Conservation (phyloP, 2,113 vertebrate genomes). For the Cichladusa arquata region DNA sequence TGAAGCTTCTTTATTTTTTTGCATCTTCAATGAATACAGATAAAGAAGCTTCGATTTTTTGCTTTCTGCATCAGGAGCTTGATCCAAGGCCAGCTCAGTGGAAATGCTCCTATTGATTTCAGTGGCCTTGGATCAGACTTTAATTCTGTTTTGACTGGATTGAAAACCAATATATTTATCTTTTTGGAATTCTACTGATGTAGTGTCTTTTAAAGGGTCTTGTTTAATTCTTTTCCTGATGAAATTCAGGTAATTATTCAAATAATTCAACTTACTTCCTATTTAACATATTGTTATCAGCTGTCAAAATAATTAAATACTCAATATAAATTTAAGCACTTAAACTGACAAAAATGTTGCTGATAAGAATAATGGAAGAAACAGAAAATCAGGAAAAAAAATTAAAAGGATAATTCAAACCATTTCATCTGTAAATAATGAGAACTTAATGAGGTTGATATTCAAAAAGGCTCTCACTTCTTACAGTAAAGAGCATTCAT, state of each 20-base stretch:
- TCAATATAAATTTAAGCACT: slow-evolving; percentile 50
- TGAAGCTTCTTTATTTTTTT: background rate
- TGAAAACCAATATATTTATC: slow-evolving; percentile 16
- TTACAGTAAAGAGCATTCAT: slow-evolving; percentile 19
- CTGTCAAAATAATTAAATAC: slow-evolving; percentile 71
- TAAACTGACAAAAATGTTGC: slow-evolving; percentile 64
- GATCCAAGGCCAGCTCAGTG: background rate
- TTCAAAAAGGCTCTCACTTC: slow-evolving; percentile 41
- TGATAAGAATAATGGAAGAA: slow-evolving; percentile 60
- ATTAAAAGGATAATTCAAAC: slow-evolving; percentile 45
- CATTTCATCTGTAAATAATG: slow-evolving; percentile 70
- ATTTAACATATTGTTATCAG: slow-evolving; percentile 12
- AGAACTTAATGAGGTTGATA: slow-evolving; percentile 66
- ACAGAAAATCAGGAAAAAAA: slow-evolving; percentile 30
- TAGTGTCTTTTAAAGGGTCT: slow-evolving; percentile 38
- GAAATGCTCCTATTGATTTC: slow-evolving; percentile 15
- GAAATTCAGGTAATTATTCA: slow-evolving; percentile 20
- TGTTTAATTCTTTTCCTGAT: slow-evolving; percentile 35
- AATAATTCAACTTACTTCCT: slow-evolving; percentile 16
- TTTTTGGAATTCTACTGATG: slow-evolving; percentile 23
- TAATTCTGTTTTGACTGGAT: background rate
- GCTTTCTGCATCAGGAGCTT: background rate
- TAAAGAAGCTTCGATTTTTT: background rate
- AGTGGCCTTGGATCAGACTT: slow-evolving; percentile 6
- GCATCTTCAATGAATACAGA: background rate